A percentile compares a stretch with the other conserved stretches of the same genome.
Conservation (phyloP, 2,797 vertebrate species). For the Vespertilio murinus region DNA sequence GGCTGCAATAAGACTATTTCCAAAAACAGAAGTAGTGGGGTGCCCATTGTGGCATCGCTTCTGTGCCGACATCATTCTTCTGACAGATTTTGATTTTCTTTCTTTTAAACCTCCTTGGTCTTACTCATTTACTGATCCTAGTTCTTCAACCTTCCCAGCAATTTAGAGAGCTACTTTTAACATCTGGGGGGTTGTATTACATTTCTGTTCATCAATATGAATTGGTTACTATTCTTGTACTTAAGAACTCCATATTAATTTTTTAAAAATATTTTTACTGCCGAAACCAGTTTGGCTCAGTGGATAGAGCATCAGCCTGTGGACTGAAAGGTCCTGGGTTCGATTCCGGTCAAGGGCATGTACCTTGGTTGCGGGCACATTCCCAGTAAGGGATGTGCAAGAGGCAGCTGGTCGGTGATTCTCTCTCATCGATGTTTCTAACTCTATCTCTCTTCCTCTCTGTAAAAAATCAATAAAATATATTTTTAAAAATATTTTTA, state of each 20-base stretch:
- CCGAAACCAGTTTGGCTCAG: no score
- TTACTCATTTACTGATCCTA: neutral
- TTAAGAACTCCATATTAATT: constrained; percentile 17
- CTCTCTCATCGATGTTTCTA: no score
- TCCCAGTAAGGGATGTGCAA: no score
- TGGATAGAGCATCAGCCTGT: no score
- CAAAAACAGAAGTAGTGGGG: neutral
- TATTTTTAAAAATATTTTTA: neutral
- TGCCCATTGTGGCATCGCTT: neutral
- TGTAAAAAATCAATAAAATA: no score
- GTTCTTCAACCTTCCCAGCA: neutral
- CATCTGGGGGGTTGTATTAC: neutral
- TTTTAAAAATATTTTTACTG: neutral
- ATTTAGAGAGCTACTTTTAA: neutral
- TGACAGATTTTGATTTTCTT: constrained; percentile 40
- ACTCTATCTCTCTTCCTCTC: no score
- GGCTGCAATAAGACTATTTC: neutral
- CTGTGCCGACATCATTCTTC: neutral
- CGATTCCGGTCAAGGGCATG: no score
- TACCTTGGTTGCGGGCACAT: no score
- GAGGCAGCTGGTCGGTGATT: no score
- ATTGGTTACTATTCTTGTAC: neutral
- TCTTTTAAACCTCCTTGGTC: neutral
- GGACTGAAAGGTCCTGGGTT: no score
- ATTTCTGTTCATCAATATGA: neutral